phyloP scores from a whole-genome alignment of 1,140 invertebrate genomes.

The Brachionus plicatilis region DNA sequence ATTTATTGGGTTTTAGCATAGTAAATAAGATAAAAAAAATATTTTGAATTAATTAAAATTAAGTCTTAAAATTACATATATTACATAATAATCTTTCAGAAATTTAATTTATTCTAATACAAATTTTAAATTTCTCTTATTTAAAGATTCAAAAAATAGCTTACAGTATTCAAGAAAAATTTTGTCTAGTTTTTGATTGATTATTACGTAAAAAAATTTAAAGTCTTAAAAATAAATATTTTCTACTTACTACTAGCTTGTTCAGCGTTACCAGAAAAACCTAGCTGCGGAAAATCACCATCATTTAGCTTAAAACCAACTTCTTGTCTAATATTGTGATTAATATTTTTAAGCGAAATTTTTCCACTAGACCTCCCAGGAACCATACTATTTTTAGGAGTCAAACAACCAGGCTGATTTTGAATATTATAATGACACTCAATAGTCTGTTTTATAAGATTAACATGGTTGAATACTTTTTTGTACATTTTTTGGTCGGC shows the following conservation, averaged over 20 bases:
- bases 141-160: too few relatives aligned
- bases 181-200: too few relatives aligned
- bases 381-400: neutral
- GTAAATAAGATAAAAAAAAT: too few relatives aligned
- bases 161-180: neutral
- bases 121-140: too few relatives aligned
- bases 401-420: neutral
- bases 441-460: slow-evolving; percentile 6
- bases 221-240: too few relatives aligned
- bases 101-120: too few relatives aligned
- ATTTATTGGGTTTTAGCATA: too few relatives aligned
- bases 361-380: neutral
- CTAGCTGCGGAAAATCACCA: neutral
- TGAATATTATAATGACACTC: neutral
- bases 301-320: neutral
- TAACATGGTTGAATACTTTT: slow-evolving; percentile 16
- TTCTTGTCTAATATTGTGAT: neutral
- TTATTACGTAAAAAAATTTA: too few relatives aligned
- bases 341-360: neutral
- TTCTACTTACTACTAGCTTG: neutral
- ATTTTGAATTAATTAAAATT: too few relatives aligned
- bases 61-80: too few relatives aligned
- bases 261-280: neutral
- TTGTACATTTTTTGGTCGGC: neutral
- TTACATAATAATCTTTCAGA: too few relatives aligned